Base-by-base conservation (phyloP, 2,797 vertebrate genomes). In the Chelonia mydas region DNA sequence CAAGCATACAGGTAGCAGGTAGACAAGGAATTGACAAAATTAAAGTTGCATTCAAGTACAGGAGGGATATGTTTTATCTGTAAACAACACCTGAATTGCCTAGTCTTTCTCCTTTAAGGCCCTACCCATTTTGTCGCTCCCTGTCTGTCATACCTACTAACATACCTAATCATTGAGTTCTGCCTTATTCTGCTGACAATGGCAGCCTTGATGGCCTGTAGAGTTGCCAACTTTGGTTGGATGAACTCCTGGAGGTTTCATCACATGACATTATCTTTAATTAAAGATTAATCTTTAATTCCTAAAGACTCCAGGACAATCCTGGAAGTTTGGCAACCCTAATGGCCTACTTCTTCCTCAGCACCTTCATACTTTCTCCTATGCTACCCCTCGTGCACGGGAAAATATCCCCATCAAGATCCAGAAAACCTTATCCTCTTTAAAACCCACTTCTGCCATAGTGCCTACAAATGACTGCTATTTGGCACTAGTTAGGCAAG, bases 1-100 rank as follows among this genome's bases (percentile, higher is more conserved):
- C 85, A 55, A 89, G 59, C 81, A 83, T 21, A 91, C 31, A 76
- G 23, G 5, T 61, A 47, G 54, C 0, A 37, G 8, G 51, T 6
- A 95, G 65, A 68, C 33, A 92, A 86, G 50, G 10, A 81, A 81
- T 51, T 68, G 45, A 78, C n/a, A 72, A 25, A 19, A 61, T 27
- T 28, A 81, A 28, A 47, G 2, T 0, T 53, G 11, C 7, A n/a
- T 57, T 37, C 4, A 81, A 88, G 33, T 1, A 3, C 6, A 37
- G 25, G 17, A 0, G 0, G 72, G 16, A 55, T 2, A 8, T 6
- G 33, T 37, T 78, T 89, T 37, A 68, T 68, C n/a, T 37, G n/a
- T 61, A 68, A 68, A 68, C 33, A 37, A 68, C 6, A 68, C 33
- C 61, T 68, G 65, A 68, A n/a, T 11, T 37, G 4, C 33, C 33